Base-by-base conservation (phyloP, 1,140 invertebrate genomes). In the Helicorthomorpha holstii region DNA sequence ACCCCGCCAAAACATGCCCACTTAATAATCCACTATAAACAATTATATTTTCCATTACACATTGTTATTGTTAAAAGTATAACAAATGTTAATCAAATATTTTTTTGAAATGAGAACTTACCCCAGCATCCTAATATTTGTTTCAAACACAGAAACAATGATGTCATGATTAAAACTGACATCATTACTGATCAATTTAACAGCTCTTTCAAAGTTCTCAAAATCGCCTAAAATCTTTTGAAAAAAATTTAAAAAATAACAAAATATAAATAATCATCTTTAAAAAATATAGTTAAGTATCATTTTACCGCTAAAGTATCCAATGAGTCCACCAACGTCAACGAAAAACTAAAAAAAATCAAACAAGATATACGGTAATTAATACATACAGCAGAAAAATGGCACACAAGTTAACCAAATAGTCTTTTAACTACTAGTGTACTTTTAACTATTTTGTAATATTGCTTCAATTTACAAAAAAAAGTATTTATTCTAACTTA, bases 111-210 rank as follows among this genome's bases (percentile, higher is more conserved):
- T n/a, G n/a, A 58, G 53, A 7, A 74, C 75, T 76, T 72, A 90
- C 82, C 94, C 94, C 25, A 98, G 71, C 70, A 98, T 83, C 54
- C 94, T 73, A 61, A 98, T 98, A 67, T 98, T 98, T 12, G 92
- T 96, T 72, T 98, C 94, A 72, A 98, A 98, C 4, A 98, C 87
- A 1, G 92, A 97, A 16, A 98, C 93, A 54, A 94, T 80, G 52
- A 98, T 78, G 72, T 98, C 90, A 57, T 78, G 84, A 68, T 98
- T 89, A 69, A 98, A 97, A 53, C 72, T 78, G 14, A 96, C 84
- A 69, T 90, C 81, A 56, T 72, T 75, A 50, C 93, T 81, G 21
- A 97, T 80, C 54, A 90, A 70, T 68, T 82, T 81, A 1, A 95
- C 81, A 42, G 89, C 90, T 61, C 78, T 75, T 65, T 94, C 93